A percentile compares a stretch with the other conserved stretches of the same genome.
Conservation (phyloP, 92 coral and sea anemone species). For the Anthopleura xanthogrammica region DNA sequence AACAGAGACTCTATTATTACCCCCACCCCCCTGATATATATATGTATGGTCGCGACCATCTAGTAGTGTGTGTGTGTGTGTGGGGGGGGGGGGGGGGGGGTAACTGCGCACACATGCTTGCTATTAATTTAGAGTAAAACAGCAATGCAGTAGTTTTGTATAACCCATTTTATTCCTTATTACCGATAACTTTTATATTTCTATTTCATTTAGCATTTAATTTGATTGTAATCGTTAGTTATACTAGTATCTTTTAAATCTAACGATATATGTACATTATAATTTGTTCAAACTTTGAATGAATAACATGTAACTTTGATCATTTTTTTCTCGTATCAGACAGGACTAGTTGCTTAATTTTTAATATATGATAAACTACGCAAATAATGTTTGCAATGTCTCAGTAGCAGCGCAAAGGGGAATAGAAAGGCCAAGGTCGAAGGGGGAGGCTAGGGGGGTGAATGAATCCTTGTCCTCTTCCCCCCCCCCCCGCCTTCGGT, state of each 20-base stretch:
- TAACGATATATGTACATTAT: not conserved
- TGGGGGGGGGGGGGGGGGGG: too few species aligned
- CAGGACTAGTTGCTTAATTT: not conserved
- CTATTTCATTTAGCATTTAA: not conserved
- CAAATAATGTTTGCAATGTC: not conserved
- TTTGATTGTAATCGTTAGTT: not conserved
- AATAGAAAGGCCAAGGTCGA: too few species aligned
- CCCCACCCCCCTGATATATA: too few species aligned
- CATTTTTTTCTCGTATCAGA: not conserved
- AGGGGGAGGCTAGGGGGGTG: too few species aligned
- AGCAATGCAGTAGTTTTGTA: not conserved
- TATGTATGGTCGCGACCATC: too few species aligned
- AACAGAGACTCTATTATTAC: not conserved
- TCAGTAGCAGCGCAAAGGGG: not conserved
- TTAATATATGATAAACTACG: not conserved
- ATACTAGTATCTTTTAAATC: not conserved
- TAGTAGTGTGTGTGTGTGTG: too few species aligned
- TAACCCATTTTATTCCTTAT: constrained; percentile 1
- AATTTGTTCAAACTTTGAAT: not conserved
- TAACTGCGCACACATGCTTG: not conserved
- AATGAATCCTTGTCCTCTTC: too few species aligned
- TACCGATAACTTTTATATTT: not conserved
- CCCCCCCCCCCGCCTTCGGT: too few species aligned
- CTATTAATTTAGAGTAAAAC: not conserved
- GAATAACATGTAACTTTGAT: not conserved